Evolutionary conservation across 2,797 vertebrate genomes (phyloP).

Genomic region (Distichodus sexfasciatus): DNA sequence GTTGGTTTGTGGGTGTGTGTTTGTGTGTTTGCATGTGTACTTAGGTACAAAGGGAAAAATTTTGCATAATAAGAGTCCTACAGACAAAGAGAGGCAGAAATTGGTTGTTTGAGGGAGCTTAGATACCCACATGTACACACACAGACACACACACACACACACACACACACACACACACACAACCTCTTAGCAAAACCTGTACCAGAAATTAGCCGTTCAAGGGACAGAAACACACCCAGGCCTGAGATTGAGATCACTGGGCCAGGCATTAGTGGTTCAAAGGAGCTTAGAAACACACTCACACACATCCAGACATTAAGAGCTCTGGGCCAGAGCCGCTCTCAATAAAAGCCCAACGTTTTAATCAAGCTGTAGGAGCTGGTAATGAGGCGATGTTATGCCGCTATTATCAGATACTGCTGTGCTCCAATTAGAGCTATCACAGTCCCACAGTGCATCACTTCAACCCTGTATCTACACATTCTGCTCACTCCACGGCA

Average conservation of each 20-base stretch:
- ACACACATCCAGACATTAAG: conserved; percentile 41
- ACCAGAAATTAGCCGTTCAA: too few relatives aligned
- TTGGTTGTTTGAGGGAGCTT: conserved; percentile 30
- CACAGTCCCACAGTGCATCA: conserved; percentile 65
- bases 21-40: too few relatives aligned
- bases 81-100: conserved; percentile 40
- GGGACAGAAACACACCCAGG: too few relatives aligned
- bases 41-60: conserved; percentile 12
- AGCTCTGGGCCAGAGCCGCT: conserved; percentile 49
- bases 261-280: conserved; percentile 36
- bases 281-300: conserved; percentile 39
- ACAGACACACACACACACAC: conserved; percentile 34
- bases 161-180: conserved; percentile 39
- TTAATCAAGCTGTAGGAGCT: conserved; percentile 79
- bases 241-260: too few relatives aligned
- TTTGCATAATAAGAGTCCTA: conserved; percentile 26
- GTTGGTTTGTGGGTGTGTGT: too few relatives aligned
- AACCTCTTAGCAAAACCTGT: too few relatives aligned
- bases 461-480: not conserved
- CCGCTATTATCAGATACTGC: conserved; percentile 75
- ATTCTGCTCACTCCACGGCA: too few relatives aligned
- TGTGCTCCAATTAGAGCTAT: conserved; percentile 75
- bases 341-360: conserved; percentile 71
- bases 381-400: conserved; percentile 76
- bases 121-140: conserved; percentile 37